phyloP scores from a whole-genome alignment of 2,113 vertebrate genomes.

The Cairina moschata region DNA sequence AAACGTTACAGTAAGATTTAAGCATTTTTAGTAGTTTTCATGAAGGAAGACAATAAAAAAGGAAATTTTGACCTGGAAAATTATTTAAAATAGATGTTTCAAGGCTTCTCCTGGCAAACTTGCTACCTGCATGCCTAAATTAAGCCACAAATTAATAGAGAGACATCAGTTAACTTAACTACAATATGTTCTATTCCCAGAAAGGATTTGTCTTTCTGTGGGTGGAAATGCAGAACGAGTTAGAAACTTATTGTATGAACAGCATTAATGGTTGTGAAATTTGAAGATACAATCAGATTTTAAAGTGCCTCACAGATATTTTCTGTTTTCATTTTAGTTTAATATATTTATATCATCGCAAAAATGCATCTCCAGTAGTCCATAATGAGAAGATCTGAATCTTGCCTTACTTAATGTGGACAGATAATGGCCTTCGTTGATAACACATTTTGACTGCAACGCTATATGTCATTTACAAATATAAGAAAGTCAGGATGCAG shows the following conservation, averaged over 20 bases:
- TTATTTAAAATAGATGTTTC: neutral
- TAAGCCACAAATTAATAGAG: neutral
- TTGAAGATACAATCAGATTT: neutral
- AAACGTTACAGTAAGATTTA: neutral
- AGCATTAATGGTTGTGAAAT: neutral
- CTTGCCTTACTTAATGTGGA: neutral
- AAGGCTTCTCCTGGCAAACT: neutral
- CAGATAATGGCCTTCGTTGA: neutral
- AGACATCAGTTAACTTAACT: neutral
- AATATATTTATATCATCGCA: neutral
- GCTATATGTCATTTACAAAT: neutral
- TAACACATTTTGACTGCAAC: neutral
- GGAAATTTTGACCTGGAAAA: neutral
- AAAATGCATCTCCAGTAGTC: neutral
- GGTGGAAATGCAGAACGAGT: neutral
- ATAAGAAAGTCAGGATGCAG: neutral
- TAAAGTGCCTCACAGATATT: neutral
- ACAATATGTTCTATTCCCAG: accelerated
- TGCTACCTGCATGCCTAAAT: neutral
- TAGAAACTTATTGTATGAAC: neutral
- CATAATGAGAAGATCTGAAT: neutral
- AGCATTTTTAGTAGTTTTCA: neutral
- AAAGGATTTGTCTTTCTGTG: neutral
- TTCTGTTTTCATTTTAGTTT: neutral
- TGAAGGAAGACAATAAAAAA: neutral